A percentile compares a stretch with the other conserved stretches of the same genome.
These are phyloP conservation scores for Alloscopus bannaensis DNA, from an alignment of 2,888 invertebrate genomes.

Conservation along the genomic window DNA sequence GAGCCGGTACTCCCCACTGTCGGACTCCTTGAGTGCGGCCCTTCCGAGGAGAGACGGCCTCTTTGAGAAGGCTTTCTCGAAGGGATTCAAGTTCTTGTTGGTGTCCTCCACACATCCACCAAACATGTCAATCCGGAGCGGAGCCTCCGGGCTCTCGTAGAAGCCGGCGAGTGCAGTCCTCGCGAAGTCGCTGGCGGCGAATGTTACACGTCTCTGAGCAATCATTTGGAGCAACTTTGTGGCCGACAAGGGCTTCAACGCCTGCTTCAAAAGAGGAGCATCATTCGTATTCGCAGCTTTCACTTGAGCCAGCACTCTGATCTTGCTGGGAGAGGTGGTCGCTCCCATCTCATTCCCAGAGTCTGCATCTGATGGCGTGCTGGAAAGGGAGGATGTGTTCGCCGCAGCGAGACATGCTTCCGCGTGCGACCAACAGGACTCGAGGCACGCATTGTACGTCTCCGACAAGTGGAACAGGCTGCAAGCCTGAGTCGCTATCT, in stretches of 20 bases:
- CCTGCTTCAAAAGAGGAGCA: slow-evolving; percentile 82
- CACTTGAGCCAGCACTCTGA: slow-evolving; percentile 67
- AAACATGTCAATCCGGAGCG: slow-evolving; percentile 56
- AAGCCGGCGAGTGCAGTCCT: slow-evolving; percentile 54
- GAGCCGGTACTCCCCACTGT: slow-evolving; percentile 67
- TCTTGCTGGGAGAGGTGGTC: slow-evolving; percentile 46
- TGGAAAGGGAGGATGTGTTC: slow-evolving; percentile 34
- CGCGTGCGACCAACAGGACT: slow-evolving; percentile 66
- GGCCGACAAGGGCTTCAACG: slow-evolving; percentile 83
- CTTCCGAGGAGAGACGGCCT: slow-evolving; percentile 67
- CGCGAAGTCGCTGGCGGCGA: slow-evolving; percentile 57
- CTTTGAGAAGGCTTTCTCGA: slow-evolving; percentile 66
- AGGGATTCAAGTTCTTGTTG: slow-evolving; percentile 57
- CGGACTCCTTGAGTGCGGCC: slow-evolving; percentile 68
- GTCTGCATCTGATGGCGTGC: slow-evolving; percentile 58
- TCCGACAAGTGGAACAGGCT: slow-evolving; percentile 69
- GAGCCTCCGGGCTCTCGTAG: slow-evolving; percentile 39
- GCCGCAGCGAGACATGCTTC: slow-evolving; percentile 60
- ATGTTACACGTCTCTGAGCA: slow-evolving; percentile 65
- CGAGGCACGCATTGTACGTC: slow-evolving; percentile 69
- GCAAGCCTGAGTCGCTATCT: slow-evolving; percentile 39
- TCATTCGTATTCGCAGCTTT: slow-evolving; percentile 72
- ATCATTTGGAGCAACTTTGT: slow-evolving; percentile 82
- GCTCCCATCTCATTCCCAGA: slow-evolving; percentile 49
- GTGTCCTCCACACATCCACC: slow-evolving; percentile 61